Percentiles rank a stretch among this genome's conserved stretches.
These are phyloP conservation scores for Plutomurus gul DNA, from an alignment of 1,140 invertebrate species.

Conservation along the genomic window DNA sequence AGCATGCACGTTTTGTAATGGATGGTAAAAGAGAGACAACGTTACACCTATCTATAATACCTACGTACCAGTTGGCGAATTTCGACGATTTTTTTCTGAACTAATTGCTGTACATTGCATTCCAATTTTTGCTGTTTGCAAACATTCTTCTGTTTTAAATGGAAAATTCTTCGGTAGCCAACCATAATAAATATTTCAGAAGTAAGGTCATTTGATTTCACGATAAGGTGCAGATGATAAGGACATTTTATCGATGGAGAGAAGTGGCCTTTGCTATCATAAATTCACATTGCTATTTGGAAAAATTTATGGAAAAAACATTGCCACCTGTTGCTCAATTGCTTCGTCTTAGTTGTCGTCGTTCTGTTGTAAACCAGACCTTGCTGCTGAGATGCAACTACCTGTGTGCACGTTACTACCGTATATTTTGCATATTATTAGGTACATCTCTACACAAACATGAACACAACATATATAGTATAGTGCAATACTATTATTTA, in stretches of 20 bases:
- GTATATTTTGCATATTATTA: conserved; percentile 9
- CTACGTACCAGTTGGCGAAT: background rate
- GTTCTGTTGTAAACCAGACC: background rate
- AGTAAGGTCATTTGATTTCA: conserved; percentile 3
- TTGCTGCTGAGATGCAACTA: too few relatives aligned
- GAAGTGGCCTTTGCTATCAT: conserved; percentile 23
- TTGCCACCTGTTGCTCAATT: conserved; percentile 33
- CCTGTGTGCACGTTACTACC: too few relatives aligned
- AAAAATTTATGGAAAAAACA: background rate
- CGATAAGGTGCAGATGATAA: conserved; percentile 20
- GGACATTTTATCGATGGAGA: conserved; percentile 7
- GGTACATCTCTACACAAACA: background rate
- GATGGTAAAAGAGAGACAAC: background rate
- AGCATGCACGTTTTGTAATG: too few relatives aligned
- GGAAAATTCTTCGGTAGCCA: conserved; percentile 8
- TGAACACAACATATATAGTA: background rate
- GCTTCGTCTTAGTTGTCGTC: conserved; percentile 6
- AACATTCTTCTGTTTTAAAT: background rate
- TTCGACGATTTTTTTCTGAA: background rate
- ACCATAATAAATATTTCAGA: background rate
- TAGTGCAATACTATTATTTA: background rate
- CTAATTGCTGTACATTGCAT: conserved; percentile 5
- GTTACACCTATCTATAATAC: too few relatives aligned
- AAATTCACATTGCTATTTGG: conserved; percentile 26
- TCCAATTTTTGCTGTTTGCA: background rate